Conservation (phyloP, 2,797 vertebrate species). For the Lithobates pipiens region DNA sequence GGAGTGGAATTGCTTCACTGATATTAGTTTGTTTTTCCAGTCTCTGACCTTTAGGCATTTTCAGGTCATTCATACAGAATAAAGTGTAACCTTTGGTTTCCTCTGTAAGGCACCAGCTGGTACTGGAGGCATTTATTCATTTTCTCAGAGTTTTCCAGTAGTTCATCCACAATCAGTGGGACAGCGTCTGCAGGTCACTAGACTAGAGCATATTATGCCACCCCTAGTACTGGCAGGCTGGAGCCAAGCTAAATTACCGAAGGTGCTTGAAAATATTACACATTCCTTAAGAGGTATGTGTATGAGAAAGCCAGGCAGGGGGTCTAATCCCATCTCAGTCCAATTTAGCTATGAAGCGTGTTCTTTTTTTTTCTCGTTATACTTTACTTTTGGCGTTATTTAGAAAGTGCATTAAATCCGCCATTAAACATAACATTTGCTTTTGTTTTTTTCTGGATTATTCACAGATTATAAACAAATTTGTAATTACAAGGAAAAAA, state of each 20-base stretch:
- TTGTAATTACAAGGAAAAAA: too few species aligned
- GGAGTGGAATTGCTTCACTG: slow-evolving; percentile 18
- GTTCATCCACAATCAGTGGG: slow-evolving; percentile 42
- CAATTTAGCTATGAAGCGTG: neutral
- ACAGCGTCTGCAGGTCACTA: slow-evolving; percentile 39
- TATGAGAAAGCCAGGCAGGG: slow-evolving; percentile 25
- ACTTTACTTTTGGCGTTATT: neutral
- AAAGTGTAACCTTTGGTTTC: slow-evolving; percentile 45
- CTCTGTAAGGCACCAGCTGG: slow-evolving; percentile 46
- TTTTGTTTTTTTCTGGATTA: neutral
- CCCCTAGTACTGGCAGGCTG: slow-evolving; percentile 19
- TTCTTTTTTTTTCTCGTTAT: neutral
- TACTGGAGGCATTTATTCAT: slow-evolving; percentile 13
- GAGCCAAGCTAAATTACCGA: slow-evolving; percentile 20
- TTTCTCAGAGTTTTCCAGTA: neutral
- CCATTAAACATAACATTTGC: neutral
- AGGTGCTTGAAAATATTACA: slow-evolving; percentile 26
- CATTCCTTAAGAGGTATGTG: slow-evolving; percentile 35
- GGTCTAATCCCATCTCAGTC: slow-evolving; percentile 40
- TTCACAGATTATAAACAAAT: neutral
- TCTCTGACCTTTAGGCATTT: slow-evolving; percentile 32
- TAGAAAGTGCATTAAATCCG: neutral
- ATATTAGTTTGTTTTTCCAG: slow-evolving; percentile 34
- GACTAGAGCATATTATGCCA: neutral
- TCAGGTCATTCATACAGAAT: neutral